Percentiles rank a stretch among this genome's conserved stretches.
These are phyloP conservation scores for Gopherus evgoodei DNA, from an alignment of 2,113 vertebrate species.

Conservation along the genomic window DNA sequence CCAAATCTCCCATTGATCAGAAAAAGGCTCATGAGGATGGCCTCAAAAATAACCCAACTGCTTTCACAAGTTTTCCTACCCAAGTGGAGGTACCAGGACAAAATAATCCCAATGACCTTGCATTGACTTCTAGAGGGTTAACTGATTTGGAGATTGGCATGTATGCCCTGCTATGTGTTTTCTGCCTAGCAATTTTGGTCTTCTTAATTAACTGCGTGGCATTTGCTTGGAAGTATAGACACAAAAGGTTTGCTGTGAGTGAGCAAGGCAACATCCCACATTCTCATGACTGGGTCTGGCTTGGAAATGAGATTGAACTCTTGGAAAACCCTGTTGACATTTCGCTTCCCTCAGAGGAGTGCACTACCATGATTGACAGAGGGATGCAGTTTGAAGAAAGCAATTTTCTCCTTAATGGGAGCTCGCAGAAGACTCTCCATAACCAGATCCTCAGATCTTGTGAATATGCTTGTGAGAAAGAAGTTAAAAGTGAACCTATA, in stretches of 20 bases:
- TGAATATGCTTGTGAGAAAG: conserved; percentile 90
- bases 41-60: conserved; percentile 77
- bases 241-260: conserved; percentile 92
- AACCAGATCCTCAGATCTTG: conserved; percentile 86
- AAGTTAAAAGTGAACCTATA: conserved; percentile 83
- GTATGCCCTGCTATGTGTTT: conserved; percentile 96
- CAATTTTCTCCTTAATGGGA: conserved; percentile 94
- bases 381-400: conserved; percentile 91
- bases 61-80: conserved; percentile 85
- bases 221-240: conserved; percentile 95
- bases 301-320: conserved; percentile 93
- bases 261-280: conserved; percentile 95
- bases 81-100: conserved; percentile 85
- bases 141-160: conserved; percentile 97
- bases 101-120: conserved; percentile 84
- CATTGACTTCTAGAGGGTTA: conserved; percentile 86
- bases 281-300: conserved; percentile 98
- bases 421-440: conserved; percentile 87
- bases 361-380: conserved; percentile 90
- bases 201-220: conserved; percentile 98
- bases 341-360: conserved; percentile 85
- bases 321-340: conserved; percentile 88
- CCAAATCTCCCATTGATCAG: conserved; percentile 77
- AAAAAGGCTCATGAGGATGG: conserved; percentile 77
- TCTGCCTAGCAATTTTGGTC: conserved; percentile 96